phyloP scores from a whole-genome alignment of 2,888 invertebrate species.

The Allygus modestus region DNA sequence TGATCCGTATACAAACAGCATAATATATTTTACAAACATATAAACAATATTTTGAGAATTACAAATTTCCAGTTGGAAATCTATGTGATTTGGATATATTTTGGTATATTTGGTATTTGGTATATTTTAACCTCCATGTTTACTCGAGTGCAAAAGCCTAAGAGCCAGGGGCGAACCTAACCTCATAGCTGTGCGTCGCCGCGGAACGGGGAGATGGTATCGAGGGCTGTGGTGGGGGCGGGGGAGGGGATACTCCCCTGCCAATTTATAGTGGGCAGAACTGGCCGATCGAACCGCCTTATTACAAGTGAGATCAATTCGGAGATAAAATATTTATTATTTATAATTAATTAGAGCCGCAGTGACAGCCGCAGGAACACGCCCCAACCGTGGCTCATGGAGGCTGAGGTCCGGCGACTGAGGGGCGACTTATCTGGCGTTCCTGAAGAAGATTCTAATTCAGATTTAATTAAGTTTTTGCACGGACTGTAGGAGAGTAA shows the following conservation, averaged over 20 bases:
- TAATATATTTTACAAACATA: too few species aligned
- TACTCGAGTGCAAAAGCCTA: too few species aligned
- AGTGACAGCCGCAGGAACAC: constrained; percentile 24
- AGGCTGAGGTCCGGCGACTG: background rate
- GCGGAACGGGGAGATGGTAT: constrained; percentile 25
- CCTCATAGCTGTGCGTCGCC: background rate
- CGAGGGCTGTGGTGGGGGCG: background rate
- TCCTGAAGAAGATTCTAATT: constrained; percentile 31
- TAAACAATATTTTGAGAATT: too few species aligned
- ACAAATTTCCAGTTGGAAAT: too few species aligned
- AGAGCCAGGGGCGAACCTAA: too few species aligned
- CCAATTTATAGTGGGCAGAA: constrained; percentile 28
- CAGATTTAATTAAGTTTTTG: constrained; percentile 42
- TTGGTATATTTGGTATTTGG: too few species aligned
- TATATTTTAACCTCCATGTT: too few species aligned
- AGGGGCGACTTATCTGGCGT: background rate
- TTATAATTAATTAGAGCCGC: constrained; percentile 38
- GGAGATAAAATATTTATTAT: constrained; percentile 44
- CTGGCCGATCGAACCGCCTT: constrained; percentile 31
- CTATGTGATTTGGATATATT: too few species aligned
- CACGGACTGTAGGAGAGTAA: background rate
- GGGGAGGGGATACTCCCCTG: background rate
- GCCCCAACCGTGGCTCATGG: background rate
- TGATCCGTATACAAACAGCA: too few species aligned
- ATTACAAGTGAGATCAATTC: constrained; percentile 37